phyloP scores from a whole-genome alignment of 2,797 vertebrate species.

The Prunella strophiata region DNA sequence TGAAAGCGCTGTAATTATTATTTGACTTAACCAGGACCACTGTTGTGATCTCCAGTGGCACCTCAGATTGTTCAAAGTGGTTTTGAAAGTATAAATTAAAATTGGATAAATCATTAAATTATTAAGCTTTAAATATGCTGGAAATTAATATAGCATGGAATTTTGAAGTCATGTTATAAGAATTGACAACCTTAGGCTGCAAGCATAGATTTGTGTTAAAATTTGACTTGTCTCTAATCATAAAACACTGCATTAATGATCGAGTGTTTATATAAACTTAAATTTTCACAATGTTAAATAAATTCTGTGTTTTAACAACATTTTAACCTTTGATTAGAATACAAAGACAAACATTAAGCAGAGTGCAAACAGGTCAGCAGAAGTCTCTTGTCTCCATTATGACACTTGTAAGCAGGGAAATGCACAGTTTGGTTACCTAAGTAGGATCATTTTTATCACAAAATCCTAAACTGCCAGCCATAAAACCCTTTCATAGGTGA shows the following conservation, averaged over 20 bases:
- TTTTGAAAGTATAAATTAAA: constrained; percentile 78
- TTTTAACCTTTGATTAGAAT: constrained; percentile 13
- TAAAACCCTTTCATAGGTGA: not conserved
- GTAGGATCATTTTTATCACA: not conserved
- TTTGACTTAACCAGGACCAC: constrained; percentile 78
- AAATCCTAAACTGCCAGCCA: not conserved
- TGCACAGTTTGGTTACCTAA: not conserved
- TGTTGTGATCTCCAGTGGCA: constrained; percentile 77
- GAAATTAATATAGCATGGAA: constrained; percentile 67
- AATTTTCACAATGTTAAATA: constrained; percentile 34
- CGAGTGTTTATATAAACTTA: constrained; percentile 27
- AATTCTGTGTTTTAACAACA: not conserved
- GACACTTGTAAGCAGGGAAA: not conserved
- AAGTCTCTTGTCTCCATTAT: not conserved
- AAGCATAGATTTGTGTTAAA: constrained; percentile 56
- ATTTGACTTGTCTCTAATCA: constrained; percentile 56
- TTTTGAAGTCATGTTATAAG: constrained; percentile 62
- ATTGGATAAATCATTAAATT: constrained; percentile 77
- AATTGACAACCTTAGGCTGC: constrained; percentile 66
- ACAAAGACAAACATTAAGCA: not conserved
- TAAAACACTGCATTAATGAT: constrained; percentile 50
- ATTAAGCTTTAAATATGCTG: constrained; percentile 74
- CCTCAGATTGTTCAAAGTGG: constrained; percentile 71
- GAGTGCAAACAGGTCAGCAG: not conserved
- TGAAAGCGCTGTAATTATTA: constrained; percentile 78